These are phyloP conservation scores for Tenthredo amoena DNA, from an alignment of 2,888 invertebrate species.

Conservation along the genomic window DNA sequence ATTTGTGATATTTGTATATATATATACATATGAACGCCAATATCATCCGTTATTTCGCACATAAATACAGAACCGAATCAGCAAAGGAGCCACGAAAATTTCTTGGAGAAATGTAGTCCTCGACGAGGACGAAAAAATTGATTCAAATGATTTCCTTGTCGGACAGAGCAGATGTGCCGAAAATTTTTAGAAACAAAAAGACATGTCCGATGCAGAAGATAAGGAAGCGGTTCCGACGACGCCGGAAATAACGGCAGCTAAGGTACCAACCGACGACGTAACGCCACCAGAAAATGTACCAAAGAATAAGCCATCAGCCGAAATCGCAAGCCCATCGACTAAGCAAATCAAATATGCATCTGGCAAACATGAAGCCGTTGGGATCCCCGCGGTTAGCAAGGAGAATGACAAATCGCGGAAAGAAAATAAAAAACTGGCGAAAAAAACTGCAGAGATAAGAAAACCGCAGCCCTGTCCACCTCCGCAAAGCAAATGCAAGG, in stretches of 20 bases:
- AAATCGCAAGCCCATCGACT: neutral
- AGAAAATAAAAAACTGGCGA: neutral
- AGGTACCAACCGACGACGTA: neutral
- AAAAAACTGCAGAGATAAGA: neutral
- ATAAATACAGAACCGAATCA: conserved; percentile 24
- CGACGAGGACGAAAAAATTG: conserved; percentile 42
- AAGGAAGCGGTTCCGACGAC: conserved; percentile 31
- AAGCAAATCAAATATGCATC: neutral
- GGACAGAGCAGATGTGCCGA: conserved; percentile 31
- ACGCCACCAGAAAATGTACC: neutral
- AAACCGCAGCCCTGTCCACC: conserved; percentile 6
- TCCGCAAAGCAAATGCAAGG: conserved; percentile 45
- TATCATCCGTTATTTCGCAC: neutral
- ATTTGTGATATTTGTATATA: neutral
- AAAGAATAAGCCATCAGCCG: neutral
- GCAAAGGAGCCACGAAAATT: neutral
- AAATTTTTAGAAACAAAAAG: conserved; percentile 15
- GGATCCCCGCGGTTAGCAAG: neutral
- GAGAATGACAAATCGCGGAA: neutral
- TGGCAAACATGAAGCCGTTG: conserved; percentile 16
- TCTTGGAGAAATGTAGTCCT: conserved; percentile 26
- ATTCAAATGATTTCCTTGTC: conserved; percentile 33
- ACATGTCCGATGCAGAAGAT: conserved; percentile 45
- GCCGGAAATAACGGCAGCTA: neutral
- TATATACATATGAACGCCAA: neutral